Percentiles rank a stretch among this genome's conserved stretches.
Conservation (phyloP, 2,888 invertebrate genomes). For the Thereva nobilitata region DNA sequence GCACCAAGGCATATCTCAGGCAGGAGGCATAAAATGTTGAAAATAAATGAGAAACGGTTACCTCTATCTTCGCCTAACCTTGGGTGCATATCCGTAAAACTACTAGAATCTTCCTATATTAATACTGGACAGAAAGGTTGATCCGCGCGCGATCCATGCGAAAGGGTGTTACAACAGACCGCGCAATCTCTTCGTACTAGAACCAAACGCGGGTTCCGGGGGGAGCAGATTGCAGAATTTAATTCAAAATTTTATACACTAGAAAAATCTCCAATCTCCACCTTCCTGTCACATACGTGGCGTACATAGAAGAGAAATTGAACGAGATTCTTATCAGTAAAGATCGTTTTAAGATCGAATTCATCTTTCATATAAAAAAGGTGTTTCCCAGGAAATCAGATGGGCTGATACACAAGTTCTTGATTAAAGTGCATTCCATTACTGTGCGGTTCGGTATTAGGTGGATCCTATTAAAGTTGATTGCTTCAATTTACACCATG, state of each 20-base stretch:
- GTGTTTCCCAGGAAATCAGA: constrained; percentile 24
- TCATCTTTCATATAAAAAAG: constrained; percentile 25
- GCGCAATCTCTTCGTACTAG: neutral
- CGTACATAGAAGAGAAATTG: constrained; percentile 27
- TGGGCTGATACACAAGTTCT: constrained; percentile 14
- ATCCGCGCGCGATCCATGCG: neutral
- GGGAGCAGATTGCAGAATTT: constrained; percentile 1
- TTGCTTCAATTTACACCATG: constrained; percentile 21
- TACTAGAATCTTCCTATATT: neutral
- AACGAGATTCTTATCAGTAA: constrained; percentile 36
- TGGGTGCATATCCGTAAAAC: constrained; percentile 22
- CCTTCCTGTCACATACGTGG: constrained; percentile 37
- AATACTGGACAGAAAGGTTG: constrained; percentile 1
- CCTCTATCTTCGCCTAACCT: constrained; percentile 13
- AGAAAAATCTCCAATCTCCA: constrained; percentile 30
- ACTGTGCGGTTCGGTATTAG: no score
- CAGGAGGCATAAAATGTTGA: constrained; percentile 7
- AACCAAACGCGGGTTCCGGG: neutral
- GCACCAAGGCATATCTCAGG: neutral
- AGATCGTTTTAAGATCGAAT: constrained; percentile 35
- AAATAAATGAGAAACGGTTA: constrained; percentile 29
- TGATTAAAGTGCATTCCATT: constrained; percentile 31
- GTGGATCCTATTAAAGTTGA: neutral
- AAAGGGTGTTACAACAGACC: no score
- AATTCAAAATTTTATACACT: constrained; percentile 30